A percentile compares a stretch with the other conserved stretches of the same genome.
phyloP scores from a whole-genome alignment of 2,888 invertebrate species.

The Chromoteleia sp. region DNA sequence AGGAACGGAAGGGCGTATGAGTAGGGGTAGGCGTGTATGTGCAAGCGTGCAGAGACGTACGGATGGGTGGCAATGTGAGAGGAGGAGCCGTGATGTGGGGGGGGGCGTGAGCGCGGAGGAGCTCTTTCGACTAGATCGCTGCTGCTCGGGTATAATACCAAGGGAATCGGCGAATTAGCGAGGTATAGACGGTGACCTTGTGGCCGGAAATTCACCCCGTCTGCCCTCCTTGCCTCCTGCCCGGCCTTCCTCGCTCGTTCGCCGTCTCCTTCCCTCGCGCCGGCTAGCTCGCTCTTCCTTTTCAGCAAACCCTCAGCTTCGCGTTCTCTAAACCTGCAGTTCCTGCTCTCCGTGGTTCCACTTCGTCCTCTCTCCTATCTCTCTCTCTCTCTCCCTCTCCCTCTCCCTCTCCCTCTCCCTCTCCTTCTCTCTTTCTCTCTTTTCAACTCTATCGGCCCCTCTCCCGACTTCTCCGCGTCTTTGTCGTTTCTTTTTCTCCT shows the following conservation, averaged over 20 bases:
- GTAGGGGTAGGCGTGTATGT: too few relatives aligned
- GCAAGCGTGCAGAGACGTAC: too few relatives aligned
- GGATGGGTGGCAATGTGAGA: too few relatives aligned
- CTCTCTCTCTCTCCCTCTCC: slow-evolving; percentile 56
- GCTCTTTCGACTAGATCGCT: too few relatives aligned
- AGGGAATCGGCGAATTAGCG: too few relatives aligned
- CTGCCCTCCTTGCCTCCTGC: slow-evolving; percentile 75
- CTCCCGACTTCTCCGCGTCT: slow-evolving; percentile 70
- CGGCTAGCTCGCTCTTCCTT: slow-evolving; percentile 65
- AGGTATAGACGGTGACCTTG: slow-evolving; percentile 83
- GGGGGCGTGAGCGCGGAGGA: too few relatives aligned
- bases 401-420: slow-evolving; percentile 61
- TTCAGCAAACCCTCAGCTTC: slow-evolving; percentile 63
- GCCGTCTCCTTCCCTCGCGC: slow-evolving; percentile 57
- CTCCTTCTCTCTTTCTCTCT: too few relatives aligned
- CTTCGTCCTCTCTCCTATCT: slow-evolving; percentile 50
- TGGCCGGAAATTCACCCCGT: slow-evolving; percentile 84
- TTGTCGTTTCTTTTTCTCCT: slow-evolving; percentile 63
- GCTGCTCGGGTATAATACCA: too few relatives aligned
- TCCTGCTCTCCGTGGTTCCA: slow-evolving; percentile 63
- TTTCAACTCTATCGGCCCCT: slow-evolving; percentile 63
- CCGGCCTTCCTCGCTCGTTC: slow-evolving; percentile 63
- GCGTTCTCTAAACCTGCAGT: slow-evolving; percentile 67
- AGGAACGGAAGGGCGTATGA: too few relatives aligned
- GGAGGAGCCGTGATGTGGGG: too few relatives aligned